Evolutionary conservation across 2,113 vertebrate genomes (phyloP).

Genomic region (Ramphastos sulfuratus): DNA sequence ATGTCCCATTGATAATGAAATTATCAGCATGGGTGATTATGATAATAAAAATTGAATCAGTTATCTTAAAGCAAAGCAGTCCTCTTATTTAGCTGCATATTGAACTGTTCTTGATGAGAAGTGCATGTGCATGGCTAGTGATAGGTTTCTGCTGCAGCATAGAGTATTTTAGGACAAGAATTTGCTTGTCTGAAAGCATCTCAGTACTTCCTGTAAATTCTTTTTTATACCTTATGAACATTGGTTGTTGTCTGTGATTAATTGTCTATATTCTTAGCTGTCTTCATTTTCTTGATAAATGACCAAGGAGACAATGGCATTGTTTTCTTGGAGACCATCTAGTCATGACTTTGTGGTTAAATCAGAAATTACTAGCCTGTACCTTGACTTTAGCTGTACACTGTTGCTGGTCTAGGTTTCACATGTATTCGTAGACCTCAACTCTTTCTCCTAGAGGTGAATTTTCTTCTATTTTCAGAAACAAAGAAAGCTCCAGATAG

Average conservation of each 20-base stretch:
- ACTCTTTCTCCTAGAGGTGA: background rate
- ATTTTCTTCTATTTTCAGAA: background rate
- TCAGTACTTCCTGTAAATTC: background rate
- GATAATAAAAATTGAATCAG: background rate
- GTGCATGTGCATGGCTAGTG: accelerated
- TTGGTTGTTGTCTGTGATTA: background rate
- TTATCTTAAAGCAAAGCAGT: background rate
- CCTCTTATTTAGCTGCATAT: background rate
- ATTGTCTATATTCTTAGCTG: background rate
- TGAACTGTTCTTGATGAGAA: background rate
- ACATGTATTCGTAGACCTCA: background rate
- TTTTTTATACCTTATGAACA: background rate
- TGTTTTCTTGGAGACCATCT: background rate
- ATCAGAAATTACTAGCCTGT: background rate
- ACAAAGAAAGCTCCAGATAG: background rate
- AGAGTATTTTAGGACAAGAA: background rate
- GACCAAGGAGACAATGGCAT: background rate
- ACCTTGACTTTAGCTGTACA: background rate
- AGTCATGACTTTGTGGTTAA: background rate
- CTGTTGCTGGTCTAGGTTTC: background rate
- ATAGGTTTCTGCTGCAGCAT: background rate
- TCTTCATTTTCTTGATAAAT: background rate
- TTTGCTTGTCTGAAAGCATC: background rate
- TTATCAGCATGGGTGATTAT: background rate
- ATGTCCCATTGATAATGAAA: background rate